These are phyloP conservation scores for Scaptomyza flava DNA, from an alignment of 2,888 invertebrate genomes.

Conservation along the genomic window DNA sequence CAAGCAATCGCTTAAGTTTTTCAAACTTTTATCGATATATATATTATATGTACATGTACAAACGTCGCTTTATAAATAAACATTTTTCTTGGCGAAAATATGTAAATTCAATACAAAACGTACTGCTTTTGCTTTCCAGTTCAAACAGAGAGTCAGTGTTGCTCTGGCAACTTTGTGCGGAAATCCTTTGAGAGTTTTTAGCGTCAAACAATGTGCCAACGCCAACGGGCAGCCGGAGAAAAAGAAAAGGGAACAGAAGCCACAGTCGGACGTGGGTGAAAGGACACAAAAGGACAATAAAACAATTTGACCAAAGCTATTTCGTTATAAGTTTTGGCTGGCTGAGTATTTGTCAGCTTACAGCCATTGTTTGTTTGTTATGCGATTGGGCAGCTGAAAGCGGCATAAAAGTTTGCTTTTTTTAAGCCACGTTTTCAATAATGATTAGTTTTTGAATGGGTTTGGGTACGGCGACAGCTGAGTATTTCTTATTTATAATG, in stretches of 20 bases:
- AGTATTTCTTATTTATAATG: constrained; percentile 23
- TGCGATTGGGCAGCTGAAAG: constrained; percentile 25
- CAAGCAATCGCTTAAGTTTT: not conserved
- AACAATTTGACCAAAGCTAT: constrained; percentile 67
- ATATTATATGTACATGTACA: too few relatives aligned
- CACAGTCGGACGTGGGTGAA: not conserved
- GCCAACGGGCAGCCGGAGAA: not conserved
- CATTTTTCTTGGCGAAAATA: constrained; percentile 14
- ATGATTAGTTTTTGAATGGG: constrained; percentile 62
- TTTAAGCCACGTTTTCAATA: constrained; percentile 62
- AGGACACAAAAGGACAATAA: constrained; percentile 50
- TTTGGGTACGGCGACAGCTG: constrained; percentile 20
- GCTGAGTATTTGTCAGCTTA: constrained; percentile 43
- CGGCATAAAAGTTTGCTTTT: constrained; percentile 50
- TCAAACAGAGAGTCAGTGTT: constrained; percentile 10
- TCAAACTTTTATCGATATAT: too few relatives aligned
- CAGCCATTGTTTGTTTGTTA: constrained; percentile 17
- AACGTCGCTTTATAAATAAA: not conserved
- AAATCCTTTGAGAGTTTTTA: constrained; percentile 53
- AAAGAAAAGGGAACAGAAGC: not conserved
- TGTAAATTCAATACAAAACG: constrained; percentile 24
- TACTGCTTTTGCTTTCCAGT: not conserved
- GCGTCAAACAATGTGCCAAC: constrained; percentile 27
- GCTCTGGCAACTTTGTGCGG: constrained; percentile 14
- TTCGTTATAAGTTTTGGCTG: constrained; percentile 64